phyloP scores from a whole-genome alignment of 2,888 invertebrate genomes.

The Amblyteles armatorius region DNA sequence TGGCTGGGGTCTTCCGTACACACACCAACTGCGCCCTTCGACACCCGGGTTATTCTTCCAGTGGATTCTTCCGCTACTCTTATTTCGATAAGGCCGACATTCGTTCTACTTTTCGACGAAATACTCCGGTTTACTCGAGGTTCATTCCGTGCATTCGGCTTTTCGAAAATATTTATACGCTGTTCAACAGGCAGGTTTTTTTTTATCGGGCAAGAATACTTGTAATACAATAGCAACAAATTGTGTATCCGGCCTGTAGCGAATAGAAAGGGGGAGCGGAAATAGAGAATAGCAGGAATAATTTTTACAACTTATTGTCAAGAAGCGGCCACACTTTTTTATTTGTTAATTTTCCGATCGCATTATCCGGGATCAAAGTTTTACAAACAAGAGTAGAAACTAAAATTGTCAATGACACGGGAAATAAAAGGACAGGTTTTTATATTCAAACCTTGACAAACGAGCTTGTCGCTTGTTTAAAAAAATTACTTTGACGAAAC shows the following conservation, averaged over 20 bases:
- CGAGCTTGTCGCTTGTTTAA: no score
- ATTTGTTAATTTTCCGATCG: no score
- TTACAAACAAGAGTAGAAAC: no score
- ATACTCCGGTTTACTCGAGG: not conserved
- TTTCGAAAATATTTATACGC: constrained; percentile 23
- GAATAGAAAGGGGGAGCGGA: no score
- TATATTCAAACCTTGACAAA: no score
- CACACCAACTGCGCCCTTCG: not conserved
- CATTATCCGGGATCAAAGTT: no score
- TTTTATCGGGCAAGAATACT: not conserved
- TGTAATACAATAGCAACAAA: not conserved
- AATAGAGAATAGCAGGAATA: no score
- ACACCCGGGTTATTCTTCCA: not conserved
- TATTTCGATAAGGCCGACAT: constrained; percentile 32
- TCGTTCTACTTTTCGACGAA: constrained; percentile 26
- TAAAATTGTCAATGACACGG: no score
- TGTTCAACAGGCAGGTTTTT: constrained; percentile 18
- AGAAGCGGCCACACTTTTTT: no score
- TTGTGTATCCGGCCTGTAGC: not conserved
- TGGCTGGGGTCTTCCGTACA: not conserved
- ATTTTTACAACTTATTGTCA: no score
- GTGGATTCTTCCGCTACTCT: constrained; percentile 21
- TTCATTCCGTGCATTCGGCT: not conserved
- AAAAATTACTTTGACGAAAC: no score
- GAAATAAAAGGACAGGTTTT: no score